A percentile compares a stretch with the other conserved stretches of the same genome.
Evolutionary conservation across 1,140 invertebrate genomes (phyloP).

Genomic region (Drosophila lini): DNA sequence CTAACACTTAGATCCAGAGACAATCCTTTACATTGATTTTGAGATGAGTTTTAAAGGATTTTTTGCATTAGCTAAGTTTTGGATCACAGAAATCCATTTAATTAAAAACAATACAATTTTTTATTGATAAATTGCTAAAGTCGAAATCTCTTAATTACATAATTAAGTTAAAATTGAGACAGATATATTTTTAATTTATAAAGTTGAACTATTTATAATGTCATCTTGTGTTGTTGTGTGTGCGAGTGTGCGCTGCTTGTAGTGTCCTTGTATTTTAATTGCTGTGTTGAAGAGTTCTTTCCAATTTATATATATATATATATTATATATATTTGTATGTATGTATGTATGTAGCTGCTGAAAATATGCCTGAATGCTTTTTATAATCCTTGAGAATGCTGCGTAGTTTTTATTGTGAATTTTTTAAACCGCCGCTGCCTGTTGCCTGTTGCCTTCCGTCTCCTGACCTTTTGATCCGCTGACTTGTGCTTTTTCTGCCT

Average conservation of each 20-base stretch:
- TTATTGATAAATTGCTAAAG: neutral
- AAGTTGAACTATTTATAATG: neutral
- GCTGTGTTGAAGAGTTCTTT: constrained; percentile 10
- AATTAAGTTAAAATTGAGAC: neutral
- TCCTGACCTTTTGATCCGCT: constrained; percentile 20
- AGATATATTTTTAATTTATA: neutral
- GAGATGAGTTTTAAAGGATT: neutral
- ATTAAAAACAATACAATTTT: too few species aligned
- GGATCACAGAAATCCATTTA: neutral
- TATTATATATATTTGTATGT: constrained; percentile 8
- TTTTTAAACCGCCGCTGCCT: constrained; percentile 12
- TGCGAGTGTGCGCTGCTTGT: constrained; percentile 19
- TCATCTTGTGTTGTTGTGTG: constrained; percentile 9
- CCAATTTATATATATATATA: constrained; percentile 13
- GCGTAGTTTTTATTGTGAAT: constrained; percentile 24
- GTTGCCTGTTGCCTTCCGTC: constrained; percentile 16
- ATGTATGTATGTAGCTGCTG: constrained; percentile 7
- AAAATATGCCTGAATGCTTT: constrained; percentile 12
- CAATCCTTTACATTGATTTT: neutral
- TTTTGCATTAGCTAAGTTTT: neutral
- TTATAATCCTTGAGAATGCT: constrained; percentile 20
- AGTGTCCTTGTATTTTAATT: constrained; percentile 18
- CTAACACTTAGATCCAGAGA: constrained; percentile 22
- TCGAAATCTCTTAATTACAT: neutral
- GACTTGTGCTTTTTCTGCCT: neutral